Base-by-base conservation (phyloP, 1,140 invertebrate species). In the Pinna nobilis region DNA sequence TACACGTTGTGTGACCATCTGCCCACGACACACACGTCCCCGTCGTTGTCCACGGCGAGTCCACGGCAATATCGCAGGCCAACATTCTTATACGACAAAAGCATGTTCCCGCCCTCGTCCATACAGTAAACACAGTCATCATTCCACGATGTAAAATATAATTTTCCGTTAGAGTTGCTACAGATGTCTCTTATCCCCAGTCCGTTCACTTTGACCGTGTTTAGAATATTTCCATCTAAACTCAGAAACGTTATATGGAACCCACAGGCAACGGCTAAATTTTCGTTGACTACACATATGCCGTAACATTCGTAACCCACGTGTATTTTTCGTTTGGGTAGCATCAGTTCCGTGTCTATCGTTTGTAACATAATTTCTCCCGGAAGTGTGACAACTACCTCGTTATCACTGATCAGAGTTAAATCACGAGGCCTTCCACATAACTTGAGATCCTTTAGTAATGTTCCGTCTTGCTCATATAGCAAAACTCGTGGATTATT, bases 251-350 rank as follows among this genome's bases (percentile, higher is more conserved):
- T 41, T 25, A 63, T 5, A 11, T 63, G 59, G n/a, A 25, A 41
- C 1, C 59, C 59, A 63, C 59, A 63, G n/a, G 59, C 37, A n/a
- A 25, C 25, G 1, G 44, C n/a, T 13, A 63, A 11, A 6, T 2
- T 23, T 7, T 63, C 59, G 15, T 23, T 37, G 25, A 41, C n/a
- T 23, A 23, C 11, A 39, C 35, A 41, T 9, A 63, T 63, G 18
- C 59, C 59, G 44, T 37, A 63, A 44, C 59, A 63, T 32, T 63
- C 59, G 32, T 63, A 63, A 23, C 59, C 59, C 20, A 63, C 25
- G 25, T 63, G 59, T 7, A 41, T 25, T 7, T 23, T 28, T 13
- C 44, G 28, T 13, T 5, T 44, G 32, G 44, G 18, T 41, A 41
- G 23, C 37, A 63, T 7, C 1, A 18, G 11, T 3, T 41, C 59